Evolutionary conservation across 2,797 vertebrate genomes (phyloP).

Genomic region (Chelon labrosus): DNA sequence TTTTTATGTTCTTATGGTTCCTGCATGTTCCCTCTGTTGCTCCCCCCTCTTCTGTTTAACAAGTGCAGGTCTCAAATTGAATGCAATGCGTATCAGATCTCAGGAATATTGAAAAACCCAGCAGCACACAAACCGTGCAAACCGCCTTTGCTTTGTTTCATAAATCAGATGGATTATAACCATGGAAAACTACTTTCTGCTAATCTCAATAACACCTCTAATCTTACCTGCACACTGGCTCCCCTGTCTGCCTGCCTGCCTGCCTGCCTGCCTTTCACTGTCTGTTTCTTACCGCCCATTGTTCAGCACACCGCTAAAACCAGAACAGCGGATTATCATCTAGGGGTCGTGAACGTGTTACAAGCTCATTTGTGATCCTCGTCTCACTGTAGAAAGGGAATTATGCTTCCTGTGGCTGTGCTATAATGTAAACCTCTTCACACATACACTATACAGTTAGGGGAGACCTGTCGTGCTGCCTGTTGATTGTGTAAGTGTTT

Average conservation of each 20-base stretch:
- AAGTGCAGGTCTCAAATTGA: slow-evolving; percentile 33
- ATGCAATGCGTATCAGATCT: slow-evolving; percentile 19
- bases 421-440: slow-evolving; percentile 49
- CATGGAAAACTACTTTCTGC: slow-evolving; percentile 26
- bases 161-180: slow-evolving; percentile 48
- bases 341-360: slow-evolving; percentile 49
- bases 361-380: slow-evolving; percentile 61
- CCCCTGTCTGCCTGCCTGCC: slow-evolving; percentile 24
- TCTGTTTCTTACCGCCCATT: slow-evolving; percentile 57
- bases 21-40: neutral
- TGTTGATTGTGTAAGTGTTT: slow-evolving; percentile 58
- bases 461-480: slow-evolving; percentile 47
- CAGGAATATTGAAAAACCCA: slow-evolving; percentile 13
- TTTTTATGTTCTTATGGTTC: slow-evolving; percentile 7
- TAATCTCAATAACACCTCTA: slow-evolving; percentile 63
- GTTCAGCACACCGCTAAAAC: slow-evolving; percentile 48
- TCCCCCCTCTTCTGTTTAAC: slow-evolving; percentile 19
- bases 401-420: slow-evolving; percentile 51
- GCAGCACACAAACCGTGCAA: slow-evolving; percentile 2
- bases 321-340: slow-evolving; percentile 63
- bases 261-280: slow-evolving; percentile 27
- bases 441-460: slow-evolving; percentile 23
- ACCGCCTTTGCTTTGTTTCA: slow-evolving; percentile 36
- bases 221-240: slow-evolving; percentile 64
- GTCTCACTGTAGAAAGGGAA: slow-evolving; percentile 45